These are phyloP conservation scores for Bufo gargarizans DNA, from an alignment of 2,113 vertebrate genomes.

Conservation along the genomic window DNA sequence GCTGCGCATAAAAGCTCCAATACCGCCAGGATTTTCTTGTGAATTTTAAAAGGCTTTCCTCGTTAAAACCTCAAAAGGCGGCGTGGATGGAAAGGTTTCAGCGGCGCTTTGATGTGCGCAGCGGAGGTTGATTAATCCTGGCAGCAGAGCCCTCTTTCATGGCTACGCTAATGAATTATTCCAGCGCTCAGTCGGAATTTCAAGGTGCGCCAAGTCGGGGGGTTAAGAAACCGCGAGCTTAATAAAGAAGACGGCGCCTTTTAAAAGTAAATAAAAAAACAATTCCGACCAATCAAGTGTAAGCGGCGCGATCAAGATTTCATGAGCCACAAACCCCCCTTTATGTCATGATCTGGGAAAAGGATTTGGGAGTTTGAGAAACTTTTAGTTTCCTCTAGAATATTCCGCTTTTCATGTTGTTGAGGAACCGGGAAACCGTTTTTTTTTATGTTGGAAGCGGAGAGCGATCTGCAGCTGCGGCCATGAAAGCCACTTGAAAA, in stretches of 20 bases:
- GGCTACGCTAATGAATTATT: slow-evolving; percentile 85
- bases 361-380: background rate
- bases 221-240: slow-evolving; percentile 71
- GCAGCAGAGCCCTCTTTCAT: slow-evolving; percentile 78
- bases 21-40: slow-evolving; percentile 81
- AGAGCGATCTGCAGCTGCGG: too few relatives aligned
- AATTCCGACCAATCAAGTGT: slow-evolving; percentile 67
- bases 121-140: slow-evolving; percentile 81
- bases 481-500: too few relatives aligned
- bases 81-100: slow-evolving; percentile 76
- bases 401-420: background rate
- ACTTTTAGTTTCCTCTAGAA: background rate
- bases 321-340: background rate
- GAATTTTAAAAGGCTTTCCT: slow-evolving; percentile 83
- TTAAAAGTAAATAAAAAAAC: slow-evolving; percentile 68
- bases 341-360: background rate
- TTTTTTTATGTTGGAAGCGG: background rate
- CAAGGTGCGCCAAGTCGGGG: slow-evolving; percentile 74
- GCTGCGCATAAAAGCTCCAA: slow-evolving; percentile 80
- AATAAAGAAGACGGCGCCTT: slow-evolving; percentile 60
- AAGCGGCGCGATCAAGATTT: slow-evolving; percentile 7
- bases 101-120: slow-evolving; percentile 81
- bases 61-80: slow-evolving; percentile 83
- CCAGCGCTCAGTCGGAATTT: slow-evolving; percentile 76
- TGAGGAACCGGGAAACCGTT: background rate